Conservation (phyloP, 2,113 vertebrate genomes). For the Leucopternis melanops region DNA sequence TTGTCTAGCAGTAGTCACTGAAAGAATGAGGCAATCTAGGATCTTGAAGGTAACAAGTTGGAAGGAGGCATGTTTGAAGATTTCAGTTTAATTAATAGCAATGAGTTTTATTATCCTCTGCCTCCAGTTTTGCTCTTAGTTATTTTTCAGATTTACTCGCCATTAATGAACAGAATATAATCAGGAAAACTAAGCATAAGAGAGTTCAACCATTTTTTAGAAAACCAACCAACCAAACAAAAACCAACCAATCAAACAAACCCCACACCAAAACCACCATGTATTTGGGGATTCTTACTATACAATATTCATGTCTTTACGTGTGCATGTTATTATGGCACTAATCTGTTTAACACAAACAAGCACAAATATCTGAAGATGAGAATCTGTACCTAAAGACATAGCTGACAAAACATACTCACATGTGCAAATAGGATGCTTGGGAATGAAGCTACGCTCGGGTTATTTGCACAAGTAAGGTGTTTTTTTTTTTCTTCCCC, state of each 20-base stretch:
- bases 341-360: constrained; percentile 45
- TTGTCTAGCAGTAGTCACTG: neutral
- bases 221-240: neutral
- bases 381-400: constrained; percentile 41
- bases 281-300: neutral
- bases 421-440: neutral
- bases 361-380: constrained; percentile 1
- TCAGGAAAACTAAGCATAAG: neutral
- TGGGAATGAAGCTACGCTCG: neutral
- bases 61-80: neutral
- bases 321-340: neutral
- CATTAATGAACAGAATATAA: neutral
- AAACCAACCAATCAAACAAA: neutral
- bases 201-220: neutral
- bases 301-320: neutral
- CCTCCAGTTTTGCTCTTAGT: constrained; percentile 3
- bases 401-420: constrained; percentile 61
- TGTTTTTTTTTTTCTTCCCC: neutral
- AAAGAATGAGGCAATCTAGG: neutral
- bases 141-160: neutral
- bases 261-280: neutral
- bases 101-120: neutral
- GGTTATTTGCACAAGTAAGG: neutral
- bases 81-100: constrained; percentile 28
- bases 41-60: neutral